Evolutionary conservation across 2,888 invertebrate genomes (phyloP).

Genomic region (Byasa hedistus): DNA sequence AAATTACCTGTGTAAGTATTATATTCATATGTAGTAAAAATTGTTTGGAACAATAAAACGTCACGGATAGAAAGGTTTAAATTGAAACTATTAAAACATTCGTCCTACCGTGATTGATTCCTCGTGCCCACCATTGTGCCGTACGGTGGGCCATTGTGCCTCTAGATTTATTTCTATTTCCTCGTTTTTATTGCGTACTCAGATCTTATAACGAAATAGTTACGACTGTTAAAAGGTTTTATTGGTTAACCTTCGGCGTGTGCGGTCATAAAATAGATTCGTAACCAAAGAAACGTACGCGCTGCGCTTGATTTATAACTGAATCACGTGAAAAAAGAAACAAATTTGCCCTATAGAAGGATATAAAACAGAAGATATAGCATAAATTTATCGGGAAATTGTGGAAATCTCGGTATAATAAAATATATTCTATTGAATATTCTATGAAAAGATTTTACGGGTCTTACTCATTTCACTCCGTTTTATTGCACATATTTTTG

Average conservation of each 20-base stretch:
- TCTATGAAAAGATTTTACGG: conserved; percentile 76
- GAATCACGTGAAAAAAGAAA: conserved; percentile 75
- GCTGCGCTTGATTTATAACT: conserved; percentile 73
- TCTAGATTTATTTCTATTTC: conserved; percentile 75
- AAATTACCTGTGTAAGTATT: conserved; percentile 29
- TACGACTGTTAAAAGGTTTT: conserved; percentile 80
- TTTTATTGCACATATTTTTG: conserved; percentile 72
- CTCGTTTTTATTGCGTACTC: conserved; percentile 77
- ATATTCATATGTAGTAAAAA: neutral
- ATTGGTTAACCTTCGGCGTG: conserved; percentile 79
- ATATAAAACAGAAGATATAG: conserved; percentile 75
- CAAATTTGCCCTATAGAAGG: conserved; percentile 73
- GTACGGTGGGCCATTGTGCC: conserved; percentile 57
- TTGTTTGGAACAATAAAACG: too few relatives aligned
- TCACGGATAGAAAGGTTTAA: conserved; percentile 70
- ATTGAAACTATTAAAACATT: conserved; percentile 66
- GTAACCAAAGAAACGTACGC: conserved; percentile 74
- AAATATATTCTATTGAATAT: conserved; percentile 79
- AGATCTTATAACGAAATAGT: conserved; percentile 79
- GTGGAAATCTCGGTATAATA: conserved; percentile 77
- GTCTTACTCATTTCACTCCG: conserved; percentile 70
- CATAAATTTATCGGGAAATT: conserved; percentile 75
- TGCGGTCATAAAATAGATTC: conserved; percentile 78
- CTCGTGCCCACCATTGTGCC: conserved; percentile 45
- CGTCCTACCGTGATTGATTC: conserved; percentile 66